Base-by-base conservation (phyloP, 1,140 invertebrate genomes). In the Dolichoris vasculosae region DNA sequence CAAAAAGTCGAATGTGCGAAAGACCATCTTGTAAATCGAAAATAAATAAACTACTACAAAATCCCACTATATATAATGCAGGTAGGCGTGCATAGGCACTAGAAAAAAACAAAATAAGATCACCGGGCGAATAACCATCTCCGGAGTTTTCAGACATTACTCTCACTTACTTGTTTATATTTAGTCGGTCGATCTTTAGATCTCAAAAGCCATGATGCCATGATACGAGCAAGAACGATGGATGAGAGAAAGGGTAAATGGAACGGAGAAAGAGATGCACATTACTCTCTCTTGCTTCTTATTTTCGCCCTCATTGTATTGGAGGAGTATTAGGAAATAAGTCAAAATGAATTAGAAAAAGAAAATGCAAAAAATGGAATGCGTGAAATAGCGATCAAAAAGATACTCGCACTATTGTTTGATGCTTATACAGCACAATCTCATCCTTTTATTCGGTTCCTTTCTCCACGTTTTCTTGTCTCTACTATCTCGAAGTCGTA, bases 111-210 rank as follows among this genome's bases (percentile, higher is more conserved):
- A 59, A 32, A 79, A 77, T 26, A 79, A 79, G 73, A 64, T 43
- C 75, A 67, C 46, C 59, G 59, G 40, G 75, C 48, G 55, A 75
- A 63, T 63, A 63, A 63, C 73, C 43, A 23, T n/a, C 48, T 76
- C 67, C 35, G 35, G 11, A 38, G 8, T 48, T 82, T 51, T 84
- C 51, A 59, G 26, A 77, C 77, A 64, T 81, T 81, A 82, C 81
- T 83, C 83, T 59, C 55, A 26, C 55, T 59, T 59, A 30, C 86
- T 87, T 87, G 88, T 91, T 91, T 92, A 91, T 92, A 92, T 92
- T 89, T 92, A 92, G 91, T 91, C 89, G 90, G 77, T 23, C 84
- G 84, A 85, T 92, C 90, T 92, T 89, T 89, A 90, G 91, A 92
- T 92, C 89, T 69, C 38, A 20, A 67, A 51, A 48, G 40, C 17